Conservation (phyloP, 1,140 invertebrate genomes). For the Cryptotermes secundus region DNA sequence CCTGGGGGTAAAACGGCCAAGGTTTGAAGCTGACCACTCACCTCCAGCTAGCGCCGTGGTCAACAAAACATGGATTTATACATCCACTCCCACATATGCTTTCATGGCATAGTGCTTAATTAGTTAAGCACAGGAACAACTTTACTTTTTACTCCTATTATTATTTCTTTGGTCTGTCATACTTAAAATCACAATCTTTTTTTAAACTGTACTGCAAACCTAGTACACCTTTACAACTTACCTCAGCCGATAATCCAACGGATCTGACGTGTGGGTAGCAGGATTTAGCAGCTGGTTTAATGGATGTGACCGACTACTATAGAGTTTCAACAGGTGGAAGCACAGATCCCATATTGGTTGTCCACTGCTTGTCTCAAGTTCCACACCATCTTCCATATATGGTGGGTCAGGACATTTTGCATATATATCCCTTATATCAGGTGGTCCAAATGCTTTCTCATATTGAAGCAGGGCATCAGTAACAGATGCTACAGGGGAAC, state of each 20-base stretch:
- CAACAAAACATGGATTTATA: too few species aligned
- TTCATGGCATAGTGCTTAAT: too few species aligned
- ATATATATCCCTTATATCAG: slow-evolving; percentile 36
- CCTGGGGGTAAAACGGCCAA: too few species aligned
- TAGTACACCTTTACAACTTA: slow-evolving; percentile 41
- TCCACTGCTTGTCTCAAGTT: slow-evolving; percentile 22
- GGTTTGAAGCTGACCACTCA: too few species aligned
- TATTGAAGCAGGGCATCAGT: slow-evolving; percentile 67
- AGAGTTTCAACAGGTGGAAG: slow-evolving; percentile 81
- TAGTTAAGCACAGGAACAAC: too few species aligned
- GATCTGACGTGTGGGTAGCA: slow-evolving; percentile 72
- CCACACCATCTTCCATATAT: slow-evolving; percentile 44
- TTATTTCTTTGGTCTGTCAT: too few species aligned
- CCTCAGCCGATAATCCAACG: slow-evolving; percentile 78
- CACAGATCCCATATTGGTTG: slow-evolving; percentile 62
- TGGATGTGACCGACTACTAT: slow-evolving; percentile 60
- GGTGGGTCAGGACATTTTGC: slow-evolving; percentile 45
- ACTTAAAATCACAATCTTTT: too few species aligned
- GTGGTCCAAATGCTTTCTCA: slow-evolving; percentile 58
- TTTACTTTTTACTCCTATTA: too few species aligned
- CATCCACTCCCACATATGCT: too few species aligned
- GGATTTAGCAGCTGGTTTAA: slow-evolving; percentile 74
- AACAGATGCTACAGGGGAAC: slow-evolving; percentile 63
- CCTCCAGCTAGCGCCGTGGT: too few species aligned
- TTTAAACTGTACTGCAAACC: not conserved